A percentile compares a stretch with the other conserved stretches of the same genome.
These are phyloP conservation scores for Taurulus bubalis DNA, from an alignment of 2,113 vertebrate species.

Conservation along the genomic window DNA sequence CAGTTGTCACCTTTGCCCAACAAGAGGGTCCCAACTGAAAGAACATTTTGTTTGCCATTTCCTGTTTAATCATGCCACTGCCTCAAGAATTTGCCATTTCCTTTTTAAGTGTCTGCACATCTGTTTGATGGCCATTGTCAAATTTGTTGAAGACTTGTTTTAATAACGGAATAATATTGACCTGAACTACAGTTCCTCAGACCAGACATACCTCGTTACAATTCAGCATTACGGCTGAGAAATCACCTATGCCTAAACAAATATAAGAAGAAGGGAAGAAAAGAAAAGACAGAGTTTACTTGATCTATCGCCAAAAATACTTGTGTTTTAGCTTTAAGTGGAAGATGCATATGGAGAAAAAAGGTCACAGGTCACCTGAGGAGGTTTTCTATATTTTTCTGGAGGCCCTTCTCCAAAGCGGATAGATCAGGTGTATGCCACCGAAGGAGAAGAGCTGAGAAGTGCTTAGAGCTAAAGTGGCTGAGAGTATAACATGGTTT, in stretches of 20 bases:
- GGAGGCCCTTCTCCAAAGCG: constrained; percentile 27
- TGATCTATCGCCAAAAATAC: constrained; percentile 24
- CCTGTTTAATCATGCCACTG: constrained; percentile 58
- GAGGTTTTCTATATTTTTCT: constrained; percentile 30
- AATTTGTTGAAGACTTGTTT: constrained; percentile 25
- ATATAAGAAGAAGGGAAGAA: constrained; percentile 38
- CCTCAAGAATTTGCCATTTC: constrained; percentile 59
- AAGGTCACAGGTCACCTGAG: constrained; percentile 64
- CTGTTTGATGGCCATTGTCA: constrained; percentile 61
- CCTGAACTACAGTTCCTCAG: constrained; percentile 25
- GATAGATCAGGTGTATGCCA: constrained; percentile 23
- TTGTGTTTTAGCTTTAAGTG: background rate
- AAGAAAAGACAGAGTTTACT: constrained; percentile 52
- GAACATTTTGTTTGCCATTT: constrained; percentile 27
- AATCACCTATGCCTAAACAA: constrained; percentile 49
- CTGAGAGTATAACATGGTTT: constrained; percentile 27
- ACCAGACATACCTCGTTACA: constrained; percentile 60
- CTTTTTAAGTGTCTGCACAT: constrained; percentile 22
- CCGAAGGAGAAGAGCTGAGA: constrained; percentile 25
- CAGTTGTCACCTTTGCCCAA: constrained; percentile 24
- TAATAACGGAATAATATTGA: constrained; percentile 26
- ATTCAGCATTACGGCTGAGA: constrained; percentile 47
- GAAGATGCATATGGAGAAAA: constrained; percentile 14
- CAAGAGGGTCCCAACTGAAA: constrained; percentile 33
- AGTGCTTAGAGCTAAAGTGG: constrained; percentile 13